Percentiles rank a stretch among this genome's conserved stretches.
These are phyloP conservation scores for Gymnobelideus leadbeateri DNA, from an alignment of 2,113 vertebrate species.

Conservation along the genomic window DNA sequence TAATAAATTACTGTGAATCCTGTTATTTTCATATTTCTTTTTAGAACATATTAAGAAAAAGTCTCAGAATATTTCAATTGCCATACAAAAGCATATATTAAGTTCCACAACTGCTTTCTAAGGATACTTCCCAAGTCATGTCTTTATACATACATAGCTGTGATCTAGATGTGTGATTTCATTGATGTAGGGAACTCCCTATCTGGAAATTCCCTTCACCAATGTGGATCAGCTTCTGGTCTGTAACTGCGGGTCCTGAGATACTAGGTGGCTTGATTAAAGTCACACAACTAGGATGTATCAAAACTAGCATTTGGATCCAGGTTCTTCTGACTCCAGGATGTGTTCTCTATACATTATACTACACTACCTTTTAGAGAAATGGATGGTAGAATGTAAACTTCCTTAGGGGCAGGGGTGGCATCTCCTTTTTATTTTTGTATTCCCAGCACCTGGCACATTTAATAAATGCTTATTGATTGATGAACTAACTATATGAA, in stretches of 20 bases:
- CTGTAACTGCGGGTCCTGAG: background rate
- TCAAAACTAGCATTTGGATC: background rate
- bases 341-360: background rate
- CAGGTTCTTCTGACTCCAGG: background rate
- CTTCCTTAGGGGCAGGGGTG: background rate
- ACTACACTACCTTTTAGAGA: background rate
- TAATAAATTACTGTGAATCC: constrained; percentile 35
- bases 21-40: constrained; percentile 24
- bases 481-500: background rate
- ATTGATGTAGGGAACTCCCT: background rate
- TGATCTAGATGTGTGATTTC: background rate
- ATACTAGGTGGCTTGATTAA: background rate
- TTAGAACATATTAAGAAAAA: constrained; percentile 41
- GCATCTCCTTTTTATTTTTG: background rate
- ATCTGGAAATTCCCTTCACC: background rate
- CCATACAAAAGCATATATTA: background rate
- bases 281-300: background rate
- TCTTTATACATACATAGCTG: background rate
- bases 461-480: background rate
- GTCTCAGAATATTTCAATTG: constrained; percentile 2
- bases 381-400: background rate
- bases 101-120: background rate
- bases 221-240: background rate
- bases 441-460: background rate
- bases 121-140: background rate